Percentiles rank a stretch among this genome's conserved stretches.
Conservation (phyloP, 2,888 invertebrate genomes). For the Andrena dorsata region DNA sequence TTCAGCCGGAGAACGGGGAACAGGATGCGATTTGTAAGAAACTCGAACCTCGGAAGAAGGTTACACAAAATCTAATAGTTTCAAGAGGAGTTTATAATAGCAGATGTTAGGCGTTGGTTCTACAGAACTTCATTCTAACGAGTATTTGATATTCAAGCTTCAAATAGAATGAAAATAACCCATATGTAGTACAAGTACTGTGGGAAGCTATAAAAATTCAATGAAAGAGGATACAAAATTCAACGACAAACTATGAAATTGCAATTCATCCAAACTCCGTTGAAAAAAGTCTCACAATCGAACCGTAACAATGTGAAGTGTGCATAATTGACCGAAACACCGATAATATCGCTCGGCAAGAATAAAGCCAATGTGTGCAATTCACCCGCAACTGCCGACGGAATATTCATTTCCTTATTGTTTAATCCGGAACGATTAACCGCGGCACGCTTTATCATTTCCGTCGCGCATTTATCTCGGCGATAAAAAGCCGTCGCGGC, state of each 20-base stretch:
- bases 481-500: slow-evolving; percentile 30
- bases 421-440: slow-evolving; percentile 46
- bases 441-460: slow-evolving; percentile 36
- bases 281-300: slow-evolving; percentile 4
- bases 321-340: slow-evolving; percentile 29
- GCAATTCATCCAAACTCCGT: slow-evolving; percentile 2
- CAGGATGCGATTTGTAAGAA: too few relatives aligned
- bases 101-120: too few relatives aligned
- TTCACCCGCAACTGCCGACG: slow-evolving; percentile 39
- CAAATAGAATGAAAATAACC: too few relatives aligned
- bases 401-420: slow-evolving; percentile 46
- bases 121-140: too few relatives aligned
- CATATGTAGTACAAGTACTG: neutral
- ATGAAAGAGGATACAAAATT: neutral
- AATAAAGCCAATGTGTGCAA: slow-evolving; percentile 36
- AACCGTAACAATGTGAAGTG: slow-evolving; percentile 24
- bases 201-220: neutral
- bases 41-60: too few relatives aligned
- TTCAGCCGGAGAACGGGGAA: too few relatives aligned
- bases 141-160: too few relatives aligned
- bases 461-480: slow-evolving; percentile 35
- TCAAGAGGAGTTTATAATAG: too few relatives aligned
- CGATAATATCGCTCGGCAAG: slow-evolving; percentile 33
- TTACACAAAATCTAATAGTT: too few relatives aligned
- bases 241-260: neutral